Base-by-base conservation (phyloP, 2,113 vertebrate genomes). In the Entelurus aequoreus region DNA sequence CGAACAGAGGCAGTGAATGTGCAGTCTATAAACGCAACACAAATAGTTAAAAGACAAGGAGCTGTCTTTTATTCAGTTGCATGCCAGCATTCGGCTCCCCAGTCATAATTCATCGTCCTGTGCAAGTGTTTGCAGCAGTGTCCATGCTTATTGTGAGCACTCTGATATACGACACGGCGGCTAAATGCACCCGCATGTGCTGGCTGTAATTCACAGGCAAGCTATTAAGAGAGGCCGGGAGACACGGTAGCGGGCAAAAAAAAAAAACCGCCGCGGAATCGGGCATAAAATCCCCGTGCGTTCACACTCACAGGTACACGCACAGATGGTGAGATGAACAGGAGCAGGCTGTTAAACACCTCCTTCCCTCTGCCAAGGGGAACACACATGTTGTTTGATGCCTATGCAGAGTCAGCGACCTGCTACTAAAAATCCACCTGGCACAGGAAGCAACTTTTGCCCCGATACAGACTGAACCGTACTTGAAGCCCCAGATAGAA, bases 201-300 rank as follows among this genome's bases (percentile, higher is more conserved):
- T 74, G 71, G 82, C 72, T 81, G 80, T 84, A 87, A 88, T 88
- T 84, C 80, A 83, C 76, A 10, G 47, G 67, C 38, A 63, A 75
- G 62, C 76, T 74, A 71, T 81, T 81, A 81, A 55, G 68, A 66
- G 65, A 69, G 64, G 72, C 28, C 15, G 54, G 63, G 58, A 68
- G 75, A 65, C 72, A 68, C 65, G 62, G 66, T 68, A 69, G 75
- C 72, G 52, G 65, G 58, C 12, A 28, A 28, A 28, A 28, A 28
- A 28, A 13, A 10, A 74, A 68, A 52, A 12, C 48, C 50, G 54
- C 63, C 12, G 48, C 47, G 42, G 46, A 50, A 63, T 47, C 21
- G 40, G 58, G 52, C 60, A 63, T 40, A 21, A 44, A 63, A n/a
- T 54, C 57, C 57, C 2, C 3, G 1, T 37, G 36, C 71, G 13